Conservation (phyloP, 2,113 vertebrate genomes). For the Saiga tatarica region DNA sequence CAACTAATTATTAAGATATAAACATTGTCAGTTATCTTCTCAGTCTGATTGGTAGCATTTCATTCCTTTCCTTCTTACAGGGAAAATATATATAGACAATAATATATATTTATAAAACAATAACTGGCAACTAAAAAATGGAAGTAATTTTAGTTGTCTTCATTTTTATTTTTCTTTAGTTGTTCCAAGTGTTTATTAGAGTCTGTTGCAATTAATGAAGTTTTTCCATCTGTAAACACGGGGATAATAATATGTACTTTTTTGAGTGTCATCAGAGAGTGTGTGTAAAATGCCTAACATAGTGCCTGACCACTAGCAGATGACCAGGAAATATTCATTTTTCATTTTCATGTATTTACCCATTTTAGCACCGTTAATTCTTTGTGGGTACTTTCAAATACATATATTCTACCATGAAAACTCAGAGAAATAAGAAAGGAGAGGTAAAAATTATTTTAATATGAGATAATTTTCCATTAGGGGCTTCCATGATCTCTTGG, state of each 20-base stretch:
- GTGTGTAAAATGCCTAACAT: not conserved
- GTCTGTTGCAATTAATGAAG: not conserved
- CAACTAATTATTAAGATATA: not conserved
- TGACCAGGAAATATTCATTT: not conserved
- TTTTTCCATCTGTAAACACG: not conserved
- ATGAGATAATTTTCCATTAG: not conserved
- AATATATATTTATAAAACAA: not conserved
- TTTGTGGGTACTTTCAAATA: not conserved
- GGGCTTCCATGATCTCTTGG: not conserved
- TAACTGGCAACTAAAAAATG: not conserved
- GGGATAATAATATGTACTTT: not conserved
- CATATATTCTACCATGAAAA: not conserved
- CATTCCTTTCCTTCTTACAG: not conserved
- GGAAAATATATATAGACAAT: not conserved
- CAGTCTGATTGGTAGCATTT: not conserved
- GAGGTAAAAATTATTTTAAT: not conserved
- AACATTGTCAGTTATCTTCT: slow-evolving; percentile 15
- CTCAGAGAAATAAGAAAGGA: not conserved
- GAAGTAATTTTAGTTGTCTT: not conserved
- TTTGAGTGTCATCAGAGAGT: not conserved
- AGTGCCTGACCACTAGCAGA: not conserved
- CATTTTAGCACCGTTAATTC: not conserved
- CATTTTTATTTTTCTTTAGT: not conserved
- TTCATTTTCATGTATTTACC: slow-evolving; percentile 27
- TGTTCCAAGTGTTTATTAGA: not conserved